Percentiles rank a stretch among this genome's conserved stretches.
phyloP scores from a whole-genome alignment of 2,888 invertebrate genomes.

The Holacanthella duospinosa region DNA sequence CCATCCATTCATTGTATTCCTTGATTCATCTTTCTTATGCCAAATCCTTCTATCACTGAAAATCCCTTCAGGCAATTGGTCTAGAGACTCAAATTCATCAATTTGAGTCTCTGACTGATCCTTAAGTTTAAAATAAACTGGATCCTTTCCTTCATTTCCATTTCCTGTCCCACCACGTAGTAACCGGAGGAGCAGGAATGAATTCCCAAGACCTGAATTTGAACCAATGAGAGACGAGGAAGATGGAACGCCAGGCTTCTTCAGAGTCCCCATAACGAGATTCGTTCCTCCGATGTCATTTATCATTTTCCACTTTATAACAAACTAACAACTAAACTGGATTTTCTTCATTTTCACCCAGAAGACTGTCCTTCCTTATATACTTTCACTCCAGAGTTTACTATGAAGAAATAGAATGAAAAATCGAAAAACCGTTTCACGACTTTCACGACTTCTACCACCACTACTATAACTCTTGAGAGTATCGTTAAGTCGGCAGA shows the following conservation, averaged over 20 bases:
- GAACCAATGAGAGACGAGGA: not conserved
- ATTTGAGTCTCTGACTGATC: no score
- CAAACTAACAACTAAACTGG: not conserved
- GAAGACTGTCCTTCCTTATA: no score
- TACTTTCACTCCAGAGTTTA: not conserved
- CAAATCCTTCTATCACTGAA: no score
- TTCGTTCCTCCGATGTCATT: not conserved
- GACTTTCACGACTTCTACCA: not conserved
- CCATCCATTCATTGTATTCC: no score
- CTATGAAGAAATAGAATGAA: not conserved
- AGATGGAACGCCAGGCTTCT: not conserved
- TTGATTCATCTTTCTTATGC: no score
- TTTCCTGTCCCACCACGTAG: not conserved
- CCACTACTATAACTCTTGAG: not conserved
- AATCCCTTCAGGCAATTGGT: no score
- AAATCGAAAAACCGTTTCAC: not conserved
- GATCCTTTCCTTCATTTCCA: not conserved
- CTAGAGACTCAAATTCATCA: no score
- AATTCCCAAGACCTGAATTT: not conserved
- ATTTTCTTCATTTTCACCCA: not conserved
- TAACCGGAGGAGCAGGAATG: not conserved
- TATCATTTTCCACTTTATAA: not conserved
- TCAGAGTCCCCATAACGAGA: not conserved
- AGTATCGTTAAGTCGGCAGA: slow-evolving; percentile 2
- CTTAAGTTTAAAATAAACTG: no score